Evolutionary conservation across 2,888 invertebrate genomes (phyloP).

Genomic region (Drosophila ezoana): DNA sequence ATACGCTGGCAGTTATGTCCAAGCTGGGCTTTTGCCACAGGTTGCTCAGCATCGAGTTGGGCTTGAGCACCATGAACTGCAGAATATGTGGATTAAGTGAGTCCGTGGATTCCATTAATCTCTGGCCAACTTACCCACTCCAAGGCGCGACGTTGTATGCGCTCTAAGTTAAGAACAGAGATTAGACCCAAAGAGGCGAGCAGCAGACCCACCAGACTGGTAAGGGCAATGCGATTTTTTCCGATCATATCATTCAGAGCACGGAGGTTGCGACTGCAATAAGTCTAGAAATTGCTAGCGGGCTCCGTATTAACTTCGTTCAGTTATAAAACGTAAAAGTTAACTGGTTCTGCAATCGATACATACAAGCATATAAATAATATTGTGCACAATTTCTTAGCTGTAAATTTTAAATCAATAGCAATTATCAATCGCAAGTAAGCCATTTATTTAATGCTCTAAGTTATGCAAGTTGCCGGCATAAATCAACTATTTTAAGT

Average conservation of each 20-base stretch:
- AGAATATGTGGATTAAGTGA: neutral
- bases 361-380: no score
- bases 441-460: neutral
- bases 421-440: neutral
- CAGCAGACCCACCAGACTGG: constrained; percentile 54
- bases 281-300: neutral
- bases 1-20: constrained; percentile 88
- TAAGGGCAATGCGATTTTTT: constrained; percentile 60
- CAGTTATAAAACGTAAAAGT: neutral
- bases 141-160: constrained; percentile 49
- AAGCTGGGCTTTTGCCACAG: constrained; percentile 89
- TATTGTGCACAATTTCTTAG: no score
- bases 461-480: neutral
- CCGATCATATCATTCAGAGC: constrained; percentile 54
- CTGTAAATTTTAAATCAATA: no score
- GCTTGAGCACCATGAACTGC: constrained; percentile 88
- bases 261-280: constrained; percentile 27
- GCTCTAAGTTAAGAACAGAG: constrained; percentile 54
- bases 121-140: constrained; percentile 47
- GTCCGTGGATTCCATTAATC: no score
- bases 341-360: constrained; percentile 19
- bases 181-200: constrained; percentile 42
- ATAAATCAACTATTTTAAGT: neutral
- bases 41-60: constrained; percentile 84
- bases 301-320: neutral